Evolutionary conservation across 2,888 invertebrate genomes (phyloP), one percentile per base, ranked within the genome.

Genomic region (Priocnemis perturbator): DNA sequence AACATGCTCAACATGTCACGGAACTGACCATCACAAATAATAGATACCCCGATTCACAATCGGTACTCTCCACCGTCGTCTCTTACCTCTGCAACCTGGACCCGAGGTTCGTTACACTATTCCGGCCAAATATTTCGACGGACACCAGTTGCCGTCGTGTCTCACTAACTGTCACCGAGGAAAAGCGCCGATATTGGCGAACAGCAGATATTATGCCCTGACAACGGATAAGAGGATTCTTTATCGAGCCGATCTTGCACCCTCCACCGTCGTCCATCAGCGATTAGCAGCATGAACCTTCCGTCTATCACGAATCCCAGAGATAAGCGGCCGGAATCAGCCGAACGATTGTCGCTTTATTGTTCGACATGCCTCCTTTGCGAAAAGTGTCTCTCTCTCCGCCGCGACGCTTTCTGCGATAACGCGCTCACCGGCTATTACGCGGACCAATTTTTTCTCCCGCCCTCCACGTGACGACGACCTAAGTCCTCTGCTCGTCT

Each of bases 221-320:
- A 50, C 55, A 65, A 60, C 67, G 67, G 71, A 67, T 76, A 74
- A 79, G 73, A 68, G 70, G 7, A 60, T 56, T 67, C 59, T 68
- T 79, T 76, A 79, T 79, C 77, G 44, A 65, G 23, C 14, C 14
- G 23, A 52, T 58, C 59, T 53, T 19, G 20, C 52, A 65, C 47
- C 61, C 23, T 56, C 52, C 63, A 55, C 23, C 55, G 23, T 45
- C 67, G 62, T 58, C 78, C 67, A 81, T 69, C 56, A 48, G 20
- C 52, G 60, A 64, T 67, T 45, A 68, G 55, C n/a, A 64, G 47
- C 64, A 60, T 57, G 60, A n/a, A 30, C 30, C 30, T 21, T 48
- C 15, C n/a, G 48, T 48, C 60, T 76, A 76, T 76, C 73, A 50
- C 64, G 45, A 60, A 56, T 60, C 26, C 11, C 9, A 64, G 30